Evolutionary conservation across 2,888 invertebrate genomes (phyloP).

Genomic region (Diplolepis rosae): DNA sequence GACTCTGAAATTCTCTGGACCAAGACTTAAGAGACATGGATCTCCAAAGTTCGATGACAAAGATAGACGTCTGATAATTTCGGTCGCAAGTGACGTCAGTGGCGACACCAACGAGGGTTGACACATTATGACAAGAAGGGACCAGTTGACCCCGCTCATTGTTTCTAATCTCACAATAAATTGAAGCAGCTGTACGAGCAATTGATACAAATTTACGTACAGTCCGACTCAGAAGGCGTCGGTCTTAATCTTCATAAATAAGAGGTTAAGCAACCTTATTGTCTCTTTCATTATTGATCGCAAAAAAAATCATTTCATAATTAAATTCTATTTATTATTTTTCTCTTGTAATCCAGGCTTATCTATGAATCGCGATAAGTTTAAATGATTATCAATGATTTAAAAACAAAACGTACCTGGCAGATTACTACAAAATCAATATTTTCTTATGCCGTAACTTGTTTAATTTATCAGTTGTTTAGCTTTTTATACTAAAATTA

Average conservation of each 20-base stretch:
- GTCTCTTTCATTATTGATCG: background rate
- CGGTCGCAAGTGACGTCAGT: constrained; percentile 58
- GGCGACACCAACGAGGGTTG: constrained; percentile 62
- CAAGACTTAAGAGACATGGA: background rate
- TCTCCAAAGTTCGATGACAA: constrained; percentile 32
- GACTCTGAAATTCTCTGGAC: background rate
- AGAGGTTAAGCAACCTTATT: background rate
- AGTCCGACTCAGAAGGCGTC: constrained; percentile 64
- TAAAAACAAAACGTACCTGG: too few species aligned
- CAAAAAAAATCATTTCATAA: background rate
- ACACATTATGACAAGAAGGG: constrained; percentile 67
- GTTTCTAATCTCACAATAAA: constrained; percentile 73
- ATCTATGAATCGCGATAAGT: too few species aligned
- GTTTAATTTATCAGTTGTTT: too few species aligned
- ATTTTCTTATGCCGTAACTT: too few species aligned
- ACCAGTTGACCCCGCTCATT: constrained; percentile 72
- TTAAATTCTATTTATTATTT: background rate
- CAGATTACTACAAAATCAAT: too few species aligned
- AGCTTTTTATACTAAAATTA: too few species aligned
- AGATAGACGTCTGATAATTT: constrained; percentile 42
- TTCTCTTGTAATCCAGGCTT: too few species aligned
- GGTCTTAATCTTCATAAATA: constrained; percentile 9
- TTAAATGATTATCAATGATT: too few species aligned
- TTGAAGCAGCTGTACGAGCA: constrained; percentile 73
- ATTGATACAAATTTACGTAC: constrained; percentile 73